Evolutionary conservation across 2,113 vertebrate genomes (phyloP), one percentile per base, ranked within the genome.

Genomic region (Carettochelys insculpta): DNA sequence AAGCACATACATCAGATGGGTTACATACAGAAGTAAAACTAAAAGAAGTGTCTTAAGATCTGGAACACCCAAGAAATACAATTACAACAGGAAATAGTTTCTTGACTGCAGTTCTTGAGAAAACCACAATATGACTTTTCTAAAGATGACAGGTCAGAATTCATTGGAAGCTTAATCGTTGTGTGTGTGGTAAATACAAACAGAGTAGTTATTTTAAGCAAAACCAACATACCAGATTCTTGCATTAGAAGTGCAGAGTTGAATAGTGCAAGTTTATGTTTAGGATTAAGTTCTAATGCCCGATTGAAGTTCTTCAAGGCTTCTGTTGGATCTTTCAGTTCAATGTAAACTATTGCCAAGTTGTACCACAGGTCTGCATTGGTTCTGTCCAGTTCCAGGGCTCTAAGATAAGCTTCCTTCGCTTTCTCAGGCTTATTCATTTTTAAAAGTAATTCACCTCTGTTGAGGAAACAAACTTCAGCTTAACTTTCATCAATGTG

Each of bases 281-380:
- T 96, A 3, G 99, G 98, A 97, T 98, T 99, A 85, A 99, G 97
- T 95, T 99, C 98, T 81, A 99, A 97, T 1, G 99, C 99, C 53
- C 83, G 98, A 96, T 99, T 99, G 94, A 99, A 99, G 96, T 99
- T 99, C 94, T 98, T 99, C 87, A 99, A 96, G 11, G 99, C 99
- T 94, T 99, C 99, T 3, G 98, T 93, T 9, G 99, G 98, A 94
- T 99, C 99, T 97, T 99, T 99, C 98, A 99, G 98, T 96, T 99
- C 99, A 68, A 99, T 99, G 94, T 99, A 98, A 95, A 99, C 99
- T 81, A 99, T 99, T 29, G 99, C 99, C 96, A 99, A 96, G 96
- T 99, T 99, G 97, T 99, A 99, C 99, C 99, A 99, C 85, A 99
- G 98, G 94, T 99, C 99, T 54, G 99, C 98, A 80, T 99, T 99